Percentiles rank a stretch among this genome's conserved stretches.
phyloP scores from a whole-genome alignment of 2,797 vertebrate species.

The Cynopterus sphinx region DNA sequence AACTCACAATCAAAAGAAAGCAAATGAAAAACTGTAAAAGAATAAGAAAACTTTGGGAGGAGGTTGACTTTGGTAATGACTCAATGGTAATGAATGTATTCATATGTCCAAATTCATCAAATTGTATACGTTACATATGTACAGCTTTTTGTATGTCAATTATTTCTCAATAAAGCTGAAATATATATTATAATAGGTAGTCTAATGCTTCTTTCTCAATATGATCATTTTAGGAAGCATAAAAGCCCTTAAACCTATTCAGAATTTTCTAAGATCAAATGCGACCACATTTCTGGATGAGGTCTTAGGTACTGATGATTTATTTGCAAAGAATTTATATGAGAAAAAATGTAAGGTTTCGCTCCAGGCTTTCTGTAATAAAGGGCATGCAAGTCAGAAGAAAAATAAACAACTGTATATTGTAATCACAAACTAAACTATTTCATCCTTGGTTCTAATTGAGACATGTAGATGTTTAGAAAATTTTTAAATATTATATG shows the following conservation, averaged over 20 bases:
- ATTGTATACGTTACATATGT: neutral
- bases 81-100: neutral
- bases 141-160: neutral
- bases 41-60: neutral
- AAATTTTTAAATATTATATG: neutral
- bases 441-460: neutral
- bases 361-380: neutral
- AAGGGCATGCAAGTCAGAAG: neutral
- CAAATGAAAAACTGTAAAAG: neutral
- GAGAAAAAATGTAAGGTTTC: neutral
- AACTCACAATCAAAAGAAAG: neutral
- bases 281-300: neutral
- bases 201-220: neutral
- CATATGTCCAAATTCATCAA: neutral
- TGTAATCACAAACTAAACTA: neutral
- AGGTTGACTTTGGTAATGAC: neutral
- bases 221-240: neutral
- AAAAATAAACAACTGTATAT: neutral
- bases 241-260: neutral
- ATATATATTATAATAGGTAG: neutral
- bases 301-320: neutral
- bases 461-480: neutral
- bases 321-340: neutral
- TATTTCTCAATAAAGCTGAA: neutral
- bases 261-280: neutral